A percentile compares a stretch with the other conserved stretches of the same genome.
Conservation (phyloP, 2,888 invertebrate species). For the Petrolisthes manimaculis region DNA sequence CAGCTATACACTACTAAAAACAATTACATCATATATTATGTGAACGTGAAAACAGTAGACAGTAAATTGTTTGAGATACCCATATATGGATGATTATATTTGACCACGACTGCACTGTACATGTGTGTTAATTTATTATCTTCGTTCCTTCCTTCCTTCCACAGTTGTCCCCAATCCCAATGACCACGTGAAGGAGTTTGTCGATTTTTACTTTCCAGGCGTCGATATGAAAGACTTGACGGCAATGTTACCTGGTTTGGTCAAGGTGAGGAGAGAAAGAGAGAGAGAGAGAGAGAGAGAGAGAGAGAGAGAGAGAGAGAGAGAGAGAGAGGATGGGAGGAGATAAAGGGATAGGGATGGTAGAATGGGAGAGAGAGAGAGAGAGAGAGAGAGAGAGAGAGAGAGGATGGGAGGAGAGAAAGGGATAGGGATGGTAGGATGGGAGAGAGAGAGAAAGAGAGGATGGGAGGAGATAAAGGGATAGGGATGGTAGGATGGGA, state of each 20-base stretch:
- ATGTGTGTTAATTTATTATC: too few species aligned
- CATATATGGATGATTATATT: too few species aligned
- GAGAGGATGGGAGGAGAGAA: too few species aligned
- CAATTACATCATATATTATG: too few species aligned
- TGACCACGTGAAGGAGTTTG: conserved; percentile 32
- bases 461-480: background rate
- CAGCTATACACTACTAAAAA: too few species aligned
- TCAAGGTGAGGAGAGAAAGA: conserved; percentile 16
- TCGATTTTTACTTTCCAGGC: conserved; percentile 37
- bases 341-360: too few species aligned
- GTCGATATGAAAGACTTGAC: conserved; percentile 10
- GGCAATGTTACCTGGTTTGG: conserved; percentile 27
- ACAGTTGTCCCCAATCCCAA: conserved; percentile 25
- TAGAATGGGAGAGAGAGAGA: background rate
- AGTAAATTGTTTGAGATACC: too few species aligned
- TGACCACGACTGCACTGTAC: too few species aligned
- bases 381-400: background rate
- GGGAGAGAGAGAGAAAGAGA: background rate
- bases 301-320: background rate
- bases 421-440: too few species aligned
- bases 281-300: background rate
- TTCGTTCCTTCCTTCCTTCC: too few species aligned
- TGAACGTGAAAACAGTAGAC: too few species aligned
- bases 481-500: background rate
- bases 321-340: background rate